A percentile compares a stretch with the other conserved stretches of the same genome.
phyloP scores from a whole-genome alignment of 1,140 invertebrate genomes.

The Akabosia matsudoensis region DNA sequence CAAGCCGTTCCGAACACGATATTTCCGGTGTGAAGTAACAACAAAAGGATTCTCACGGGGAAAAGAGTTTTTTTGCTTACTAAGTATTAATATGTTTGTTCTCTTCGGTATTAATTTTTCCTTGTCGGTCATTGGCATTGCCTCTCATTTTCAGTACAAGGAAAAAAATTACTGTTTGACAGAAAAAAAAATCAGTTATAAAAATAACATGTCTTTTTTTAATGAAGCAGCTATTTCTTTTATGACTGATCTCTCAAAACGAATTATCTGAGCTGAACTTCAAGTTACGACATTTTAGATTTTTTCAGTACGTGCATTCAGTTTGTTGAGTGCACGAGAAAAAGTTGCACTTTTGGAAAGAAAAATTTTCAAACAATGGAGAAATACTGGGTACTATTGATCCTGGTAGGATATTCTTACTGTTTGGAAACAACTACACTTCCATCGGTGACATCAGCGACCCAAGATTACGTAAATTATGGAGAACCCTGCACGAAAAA shows the following conservation, averaged over 20 bases:
- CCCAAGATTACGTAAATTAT: neutral
- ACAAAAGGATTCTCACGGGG: slow-evolving; percentile 13
- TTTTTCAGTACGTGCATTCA: too few relatives aligned
- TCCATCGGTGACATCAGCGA: neutral
- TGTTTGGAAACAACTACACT: neutral
- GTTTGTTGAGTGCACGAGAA: too few relatives aligned
- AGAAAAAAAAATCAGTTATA: neutral
- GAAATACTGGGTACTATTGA: neutral
- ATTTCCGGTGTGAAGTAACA: slow-evolving; percentile 17
- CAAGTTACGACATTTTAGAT: neutral
- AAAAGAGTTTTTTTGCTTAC: neutral
- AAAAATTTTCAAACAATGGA: too few relatives aligned
- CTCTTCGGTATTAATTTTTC: too few relatives aligned
- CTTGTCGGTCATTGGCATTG: slow-evolving; percentile 12
- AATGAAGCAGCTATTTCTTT: neutral
- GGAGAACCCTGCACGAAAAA: slow-evolving; percentile 2
- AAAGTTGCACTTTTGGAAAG: too few relatives aligned
- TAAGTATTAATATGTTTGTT: neutral
- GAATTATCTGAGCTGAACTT: neutral
- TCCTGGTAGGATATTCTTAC: neutral
- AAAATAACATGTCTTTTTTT: neutral
- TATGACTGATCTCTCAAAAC: neutral
- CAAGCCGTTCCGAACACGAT: neutral
- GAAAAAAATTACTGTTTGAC: neutral
- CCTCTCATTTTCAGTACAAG: neutral